A percentile compares a stretch with the other conserved stretches of the same genome.
Evolutionary conservation across 1,140 invertebrate genomes (phyloP).

Genomic region (Vanessa tameamea): DNA sequence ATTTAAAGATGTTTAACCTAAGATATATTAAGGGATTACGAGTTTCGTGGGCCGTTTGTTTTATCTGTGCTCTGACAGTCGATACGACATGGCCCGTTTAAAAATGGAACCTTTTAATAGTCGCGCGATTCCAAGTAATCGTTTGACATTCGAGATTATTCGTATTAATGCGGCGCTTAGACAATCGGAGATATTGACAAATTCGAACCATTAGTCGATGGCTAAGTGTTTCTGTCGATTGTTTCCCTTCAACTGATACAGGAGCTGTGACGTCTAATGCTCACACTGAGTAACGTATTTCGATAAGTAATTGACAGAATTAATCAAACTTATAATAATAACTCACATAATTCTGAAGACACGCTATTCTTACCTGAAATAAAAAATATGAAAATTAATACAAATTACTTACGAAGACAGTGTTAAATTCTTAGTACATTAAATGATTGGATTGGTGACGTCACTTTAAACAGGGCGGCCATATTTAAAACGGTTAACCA

Average conservation of each 20-base stretch:
- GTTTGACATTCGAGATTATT: slow-evolving; percentile 69
- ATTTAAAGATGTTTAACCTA: slow-evolving; percentile 7
- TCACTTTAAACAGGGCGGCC: slow-evolving; percentile 24
- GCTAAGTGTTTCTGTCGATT: slow-evolving; percentile 49
- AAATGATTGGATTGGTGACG: slow-evolving; percentile 30
- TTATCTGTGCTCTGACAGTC: slow-evolving; percentile 63
- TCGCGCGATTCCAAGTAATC: slow-evolving; percentile 65
- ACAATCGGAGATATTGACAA: slow-evolving; percentile 66
- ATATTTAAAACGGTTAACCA: slow-evolving; percentile 51
- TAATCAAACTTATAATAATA: background rate
- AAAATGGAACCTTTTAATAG: slow-evolving; percentile 74
- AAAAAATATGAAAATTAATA: slow-evolving; percentile 28
- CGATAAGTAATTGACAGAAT: slow-evolving; percentile 4
- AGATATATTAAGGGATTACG: slow-evolving; percentile 20
- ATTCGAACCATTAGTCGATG: slow-evolving; percentile 55
- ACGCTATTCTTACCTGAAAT: slow-evolving; percentile 34
- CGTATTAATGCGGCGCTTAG: slow-evolving; percentile 59
- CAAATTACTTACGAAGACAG: slow-evolving; percentile 4
- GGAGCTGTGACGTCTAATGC: slow-evolving; percentile 7
- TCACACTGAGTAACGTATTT: background rate
- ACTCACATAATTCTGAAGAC: background rate
- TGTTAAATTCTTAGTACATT: slow-evolving; percentile 3
- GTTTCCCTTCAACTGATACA: slow-evolving; percentile 27
- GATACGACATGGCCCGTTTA: slow-evolving; percentile 56
- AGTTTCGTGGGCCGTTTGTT: slow-evolving; percentile 35